phyloP scores from a whole-genome alignment of 2,888 invertebrate genomes.

The Chalcis sispes region DNA sequence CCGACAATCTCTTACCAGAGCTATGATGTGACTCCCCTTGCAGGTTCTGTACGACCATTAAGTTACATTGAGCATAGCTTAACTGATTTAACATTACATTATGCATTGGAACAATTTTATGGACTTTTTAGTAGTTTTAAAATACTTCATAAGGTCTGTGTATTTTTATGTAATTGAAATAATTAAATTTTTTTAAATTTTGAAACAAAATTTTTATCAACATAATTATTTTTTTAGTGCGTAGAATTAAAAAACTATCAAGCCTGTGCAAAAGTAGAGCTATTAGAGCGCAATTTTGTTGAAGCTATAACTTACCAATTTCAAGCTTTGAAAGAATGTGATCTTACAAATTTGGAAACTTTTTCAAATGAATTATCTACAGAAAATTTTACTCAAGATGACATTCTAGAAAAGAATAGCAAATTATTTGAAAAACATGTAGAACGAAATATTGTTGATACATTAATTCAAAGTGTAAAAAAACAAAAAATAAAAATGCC shows the following conservation, averaged over 20 bases:
- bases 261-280: slow-evolving; percentile 76
- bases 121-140: slow-evolving; percentile 72
- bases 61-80: slow-evolving; percentile 70
- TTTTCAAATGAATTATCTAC: slow-evolving; percentile 11
- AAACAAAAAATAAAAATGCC: slow-evolving; percentile 71
- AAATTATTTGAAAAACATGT: slow-evolving; percentile 70
- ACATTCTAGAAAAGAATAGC: slow-evolving; percentile 36
- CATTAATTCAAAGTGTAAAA: slow-evolving; percentile 68
- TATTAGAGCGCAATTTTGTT: slow-evolving; percentile 74
- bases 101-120: slow-evolving; percentile 74
- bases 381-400: slow-evolving; percentile 12
- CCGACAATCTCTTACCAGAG: slow-evolving; percentile 74
- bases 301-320: slow-evolving; percentile 75
- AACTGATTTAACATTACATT: slow-evolving; percentile 74
- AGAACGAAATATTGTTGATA: slow-evolving; percentile 72
- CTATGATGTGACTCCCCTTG: slow-evolving; percentile 70
- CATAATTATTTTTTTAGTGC: slow-evolving; percentile 68
- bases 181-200: slow-evolving; percentile 52
- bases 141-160: slow-evolving; percentile 72
- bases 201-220: slow-evolving; percentile 25
- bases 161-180: slow-evolving; percentile 4
- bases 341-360: slow-evolving; percentile 34
- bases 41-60: slow-evolving; percentile 68
- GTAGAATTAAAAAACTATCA: slow-evolving; percentile 75
- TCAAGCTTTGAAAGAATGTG: slow-evolving; percentile 68